Evolutionary conservation across 2,888 invertebrate genomes (phyloP).

Genomic region (Campoplex capitator): DNA sequence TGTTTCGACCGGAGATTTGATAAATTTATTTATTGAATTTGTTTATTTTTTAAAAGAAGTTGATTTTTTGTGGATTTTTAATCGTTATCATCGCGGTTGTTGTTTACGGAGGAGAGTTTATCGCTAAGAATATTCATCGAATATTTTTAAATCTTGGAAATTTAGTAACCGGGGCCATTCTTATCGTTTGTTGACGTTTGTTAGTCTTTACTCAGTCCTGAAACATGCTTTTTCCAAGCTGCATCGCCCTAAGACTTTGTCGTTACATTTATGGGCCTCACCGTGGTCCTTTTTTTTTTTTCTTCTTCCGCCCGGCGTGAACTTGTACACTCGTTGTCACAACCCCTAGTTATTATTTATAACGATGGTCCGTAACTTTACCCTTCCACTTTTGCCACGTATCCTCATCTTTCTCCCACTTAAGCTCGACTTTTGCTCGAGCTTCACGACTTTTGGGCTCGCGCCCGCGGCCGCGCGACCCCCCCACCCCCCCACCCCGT

Average conservation of each 20-base stretch:
- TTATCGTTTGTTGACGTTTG: neutral
- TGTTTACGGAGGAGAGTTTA: neutral
- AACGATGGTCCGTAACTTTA: slow-evolving; percentile 23
- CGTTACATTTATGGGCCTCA: neutral
- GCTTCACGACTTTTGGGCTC: slow-evolving; percentile 43
- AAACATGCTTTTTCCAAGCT: neutral
- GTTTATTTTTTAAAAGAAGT: neutral
- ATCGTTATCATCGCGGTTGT: neutral
- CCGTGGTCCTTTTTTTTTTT: neutral
- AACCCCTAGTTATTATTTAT: slow-evolving; percentile 10
- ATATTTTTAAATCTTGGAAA: neutral
- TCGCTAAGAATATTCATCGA: neutral
- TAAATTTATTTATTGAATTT: neutral
- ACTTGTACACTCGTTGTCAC: neutral
- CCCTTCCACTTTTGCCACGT: slow-evolving; percentile 32
- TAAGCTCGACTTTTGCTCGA: slow-evolving; percentile 32
- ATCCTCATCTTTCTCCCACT: slow-evolving; percentile 30
- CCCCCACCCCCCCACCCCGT: slow-evolving; percentile 32
- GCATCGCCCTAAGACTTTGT: neutral
- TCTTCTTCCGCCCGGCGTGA: neutral
- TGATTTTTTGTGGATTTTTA: neutral
- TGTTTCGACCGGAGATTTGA: neutral
- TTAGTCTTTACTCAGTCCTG: neutral
- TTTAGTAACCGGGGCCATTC: neutral
- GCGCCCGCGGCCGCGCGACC: slow-evolving; percentile 61